These are phyloP conservation scores for Electrophaes corylata DNA, from an alignment of 2,888 invertebrate genomes.

Conservation along the genomic window DNA sequence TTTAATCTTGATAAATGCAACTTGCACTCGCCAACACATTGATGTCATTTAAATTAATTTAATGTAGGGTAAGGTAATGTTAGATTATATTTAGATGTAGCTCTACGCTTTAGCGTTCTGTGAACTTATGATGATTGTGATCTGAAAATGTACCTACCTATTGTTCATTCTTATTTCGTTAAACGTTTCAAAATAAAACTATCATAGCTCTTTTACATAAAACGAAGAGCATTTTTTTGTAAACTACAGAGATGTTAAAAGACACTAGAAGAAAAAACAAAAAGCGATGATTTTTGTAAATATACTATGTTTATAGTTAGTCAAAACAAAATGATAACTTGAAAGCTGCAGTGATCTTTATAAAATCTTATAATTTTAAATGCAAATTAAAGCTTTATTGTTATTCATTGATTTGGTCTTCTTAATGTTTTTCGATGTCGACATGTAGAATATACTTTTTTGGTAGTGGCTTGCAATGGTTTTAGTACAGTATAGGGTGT, in stretches of 20 bases:
- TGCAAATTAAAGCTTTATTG: too few species aligned
- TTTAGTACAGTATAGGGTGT: conserved; percentile 42
- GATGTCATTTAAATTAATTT: background rate
- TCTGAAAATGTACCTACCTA: conserved; percentile 34
- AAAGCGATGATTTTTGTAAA: too few species aligned
- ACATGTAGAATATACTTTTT: conserved; percentile 10
- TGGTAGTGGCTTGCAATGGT: conserved; percentile 36
- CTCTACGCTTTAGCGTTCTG: conserved; percentile 62
- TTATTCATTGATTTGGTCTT: too few species aligned
- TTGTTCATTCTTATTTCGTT: conserved; percentile 16
- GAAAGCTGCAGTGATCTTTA: too few species aligned
- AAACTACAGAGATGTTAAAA: too few species aligned
- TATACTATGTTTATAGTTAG: too few species aligned
- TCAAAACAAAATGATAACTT: too few species aligned
- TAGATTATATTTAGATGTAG: conserved; percentile 46
- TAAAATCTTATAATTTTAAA: too few species aligned
- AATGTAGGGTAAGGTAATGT: conserved; percentile 10
- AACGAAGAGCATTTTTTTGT: too few species aligned
- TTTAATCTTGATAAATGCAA: too few species aligned
- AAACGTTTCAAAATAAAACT: conserved; percentile 3
- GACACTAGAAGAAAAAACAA: too few species aligned
- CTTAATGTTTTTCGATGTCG: conserved; percentile 1
- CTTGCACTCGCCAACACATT: background rate
- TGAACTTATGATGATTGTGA: conserved; percentile 60
- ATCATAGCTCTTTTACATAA: too few species aligned